Percentiles rank a stretch among this genome's conserved stretches.
Conservation (phyloP, 2,888 invertebrate species). For the Eupelmus urozonus region DNA sequence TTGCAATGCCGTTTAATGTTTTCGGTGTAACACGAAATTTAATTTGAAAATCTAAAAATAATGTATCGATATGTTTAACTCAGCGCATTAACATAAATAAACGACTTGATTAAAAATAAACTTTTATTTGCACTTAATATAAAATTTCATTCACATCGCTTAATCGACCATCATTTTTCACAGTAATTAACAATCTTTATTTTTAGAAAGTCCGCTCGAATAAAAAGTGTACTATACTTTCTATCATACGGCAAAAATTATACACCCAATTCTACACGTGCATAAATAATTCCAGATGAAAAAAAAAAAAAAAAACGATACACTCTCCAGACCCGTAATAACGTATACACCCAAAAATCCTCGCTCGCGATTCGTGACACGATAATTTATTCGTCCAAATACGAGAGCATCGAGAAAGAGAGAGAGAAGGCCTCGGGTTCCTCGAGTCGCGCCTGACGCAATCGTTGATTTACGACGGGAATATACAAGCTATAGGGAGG, state of each 20-base stretch:
- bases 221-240: not conserved
- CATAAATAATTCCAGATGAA: too few species aligned
- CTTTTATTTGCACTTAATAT: too few species aligned
- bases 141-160: too few species aligned
- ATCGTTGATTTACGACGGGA: slow-evolving; percentile 46
- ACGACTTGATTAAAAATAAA: too few species aligned
- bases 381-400: slow-evolving; percentile 46
- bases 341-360: not conserved
- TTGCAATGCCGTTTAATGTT: not conserved
- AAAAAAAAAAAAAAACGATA: too few species aligned
- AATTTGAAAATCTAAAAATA: not conserved
- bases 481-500: not conserved
- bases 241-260: too few species aligned
- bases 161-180: too few species aligned
- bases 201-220: not conserved
- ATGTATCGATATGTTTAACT: not conserved
- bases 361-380: slow-evolving; percentile 21
- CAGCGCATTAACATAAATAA: too few species aligned
- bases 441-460: slow-evolving; percentile 33
- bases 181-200: too few species aligned
- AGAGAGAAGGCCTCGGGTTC: not conserved
- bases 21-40: not conserved
- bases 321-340: too few species aligned
- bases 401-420: slow-evolving; percentile 10
- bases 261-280: too few species aligned